Conservation (phyloP, 2,113 vertebrate genomes). For the Poicephalus gulielmi region DNA sequence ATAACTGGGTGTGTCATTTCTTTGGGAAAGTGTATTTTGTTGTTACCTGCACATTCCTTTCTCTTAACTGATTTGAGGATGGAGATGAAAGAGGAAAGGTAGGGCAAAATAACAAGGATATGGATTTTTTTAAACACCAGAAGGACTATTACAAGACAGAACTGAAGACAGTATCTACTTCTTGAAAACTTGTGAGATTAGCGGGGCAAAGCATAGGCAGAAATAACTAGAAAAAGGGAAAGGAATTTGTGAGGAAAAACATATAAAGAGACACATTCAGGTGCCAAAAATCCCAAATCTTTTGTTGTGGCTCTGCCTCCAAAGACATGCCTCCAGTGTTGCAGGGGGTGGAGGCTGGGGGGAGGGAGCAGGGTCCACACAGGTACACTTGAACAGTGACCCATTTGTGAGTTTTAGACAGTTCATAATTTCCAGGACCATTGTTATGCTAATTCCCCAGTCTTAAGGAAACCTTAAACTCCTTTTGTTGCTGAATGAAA, state of each 20-base stretch:
- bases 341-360: too few relatives aligned
- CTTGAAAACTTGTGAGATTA: neutral
- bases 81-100: neutral
- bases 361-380: neutral
- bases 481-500: constrained; percentile 36
- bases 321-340: neutral
- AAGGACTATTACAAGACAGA: neutral
- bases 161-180: neutral
- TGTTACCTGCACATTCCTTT: neutral
- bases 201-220: neutral
- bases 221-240: neutral
- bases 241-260: neutral
- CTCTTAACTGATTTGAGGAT: neutral
- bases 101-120: neutral
- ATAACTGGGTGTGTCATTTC: neutral
- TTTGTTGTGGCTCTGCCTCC: neutral
- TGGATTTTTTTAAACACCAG: neutral
- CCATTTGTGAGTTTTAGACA: constrained; percentile 23
- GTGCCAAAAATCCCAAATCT: neutral
- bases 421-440: constrained; percentile 51
- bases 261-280: neutral
- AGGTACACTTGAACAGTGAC: constrained; percentile 29
- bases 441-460: constrained; percentile 57
- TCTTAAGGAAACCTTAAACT: constrained; percentile 20
- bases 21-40: neutral